Evolutionary conservation across 2,888 invertebrate species (phyloP), one percentile per base, ranked within the genome.

Genomic region (Nasonovia ribisnigri): DNA sequence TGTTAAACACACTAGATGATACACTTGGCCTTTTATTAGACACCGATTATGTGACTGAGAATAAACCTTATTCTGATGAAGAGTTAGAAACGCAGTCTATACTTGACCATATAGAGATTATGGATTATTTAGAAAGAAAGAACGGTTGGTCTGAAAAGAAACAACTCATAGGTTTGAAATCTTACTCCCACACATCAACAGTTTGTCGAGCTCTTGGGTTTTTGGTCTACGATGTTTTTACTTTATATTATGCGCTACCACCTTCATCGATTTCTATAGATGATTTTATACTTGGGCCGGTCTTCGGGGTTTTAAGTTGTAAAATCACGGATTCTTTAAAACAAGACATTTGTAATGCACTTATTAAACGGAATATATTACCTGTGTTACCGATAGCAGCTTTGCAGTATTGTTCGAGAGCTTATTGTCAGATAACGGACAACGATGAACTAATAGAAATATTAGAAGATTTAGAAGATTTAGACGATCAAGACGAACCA

Each of bases 311-410:
- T 91, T 84, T 86, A 86, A 42, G 48, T 84, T 26, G 57, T 54
- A 20, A 91, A 57, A 54, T 57, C 11, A 57, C 57, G 46, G 24
- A 86, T 6, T 3, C 11, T 0, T n/a, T 43, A n/a, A 84, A 86
- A 57, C 42, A 84, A 42, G 36, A 84, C 24, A 36, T 91, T 57
- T 54, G 51, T 13, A 54, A 43, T 24, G 29, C 42, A 46, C 54
- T 91, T 29, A 91, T 57, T n/a, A 86, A 91, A 86, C 91, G 43
- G 8, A n/a, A 84, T 86, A 91, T 91, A 91, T 86, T 91, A 57
- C 91, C 91, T 29, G 91, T 91, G 3, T 11, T 57, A 57, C 91
- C 86, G 43, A 86, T 57, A 91, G 24, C n/a, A n/a, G 86, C 86
- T 57, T 54, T 91, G n/a, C 84, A 84, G 3, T 91, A 91, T 84